phyloP scores from a whole-genome alignment of 1,140 invertebrate species.

The Caenorhabditis elegans region DNA sequence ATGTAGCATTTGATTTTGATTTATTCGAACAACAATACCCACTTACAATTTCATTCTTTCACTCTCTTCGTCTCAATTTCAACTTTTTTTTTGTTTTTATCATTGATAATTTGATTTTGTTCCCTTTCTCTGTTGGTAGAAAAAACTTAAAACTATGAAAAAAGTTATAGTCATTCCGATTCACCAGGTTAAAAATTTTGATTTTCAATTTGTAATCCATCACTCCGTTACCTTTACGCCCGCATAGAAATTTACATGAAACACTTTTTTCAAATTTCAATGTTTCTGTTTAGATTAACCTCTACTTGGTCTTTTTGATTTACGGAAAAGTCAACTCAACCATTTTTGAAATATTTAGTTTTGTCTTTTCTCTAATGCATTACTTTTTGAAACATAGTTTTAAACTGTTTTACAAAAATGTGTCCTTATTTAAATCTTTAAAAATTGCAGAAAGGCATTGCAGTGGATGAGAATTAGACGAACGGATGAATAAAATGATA shows the following conservation, averaged over 20 bases:
- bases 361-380: background rate
- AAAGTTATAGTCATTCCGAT: too few relatives aligned
- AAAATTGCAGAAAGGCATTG: background rate
- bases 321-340: background rate
- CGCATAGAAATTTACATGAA: background rate
- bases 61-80: background rate
- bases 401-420: too few relatives aligned
- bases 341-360: background rate
- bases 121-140: too few relatives aligned
- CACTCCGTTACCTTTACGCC: background rate
- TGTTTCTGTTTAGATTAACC: background rate
- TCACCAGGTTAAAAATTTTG: background rate
- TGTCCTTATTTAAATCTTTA: background rate
- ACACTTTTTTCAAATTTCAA: background rate
- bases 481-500: background rate
- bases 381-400: too few relatives aligned
- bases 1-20: background rate
- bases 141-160: background rate
- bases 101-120: slow-evolving; percentile 12
- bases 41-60: background rate
- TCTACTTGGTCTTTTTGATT: background rate
- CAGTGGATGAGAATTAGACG: background rate
- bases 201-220: background rate
- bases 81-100: background rate
- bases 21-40: background rate